These are phyloP conservation scores for Calidris pygmaea DNA, from an alignment of 2,113 vertebrate genomes.

Conservation along the genomic window DNA sequence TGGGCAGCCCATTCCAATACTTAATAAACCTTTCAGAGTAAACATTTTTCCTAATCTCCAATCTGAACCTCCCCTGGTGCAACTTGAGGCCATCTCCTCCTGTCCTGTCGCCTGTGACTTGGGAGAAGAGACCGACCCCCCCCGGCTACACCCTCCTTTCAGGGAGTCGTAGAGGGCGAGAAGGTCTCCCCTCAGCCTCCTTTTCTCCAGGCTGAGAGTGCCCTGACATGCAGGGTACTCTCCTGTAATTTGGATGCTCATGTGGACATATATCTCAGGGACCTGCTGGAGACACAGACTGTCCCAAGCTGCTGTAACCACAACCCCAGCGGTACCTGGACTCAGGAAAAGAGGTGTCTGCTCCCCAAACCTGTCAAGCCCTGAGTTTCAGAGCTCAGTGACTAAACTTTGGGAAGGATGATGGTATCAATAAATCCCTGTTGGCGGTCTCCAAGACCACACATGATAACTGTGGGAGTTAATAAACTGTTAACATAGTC, in stretches of 20 bases:
- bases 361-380: not conserved
- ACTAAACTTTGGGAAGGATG: not conserved
- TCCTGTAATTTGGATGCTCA: accelerated
- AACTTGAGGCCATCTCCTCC: no score
- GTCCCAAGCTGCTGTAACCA: not conserved
- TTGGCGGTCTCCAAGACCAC: not conserved
- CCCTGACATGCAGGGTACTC: not conserved
- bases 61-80: no score
- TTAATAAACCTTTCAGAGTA: no score
- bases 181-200: no score
- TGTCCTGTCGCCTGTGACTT: no score
- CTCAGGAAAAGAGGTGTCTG: not conserved
- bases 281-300: not conserved
- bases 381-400: not conserved
- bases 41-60: no score
- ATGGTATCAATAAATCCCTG: not conserved
- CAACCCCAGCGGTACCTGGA: not conserved
- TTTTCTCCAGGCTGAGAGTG: no score
- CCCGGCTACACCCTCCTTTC: no score
- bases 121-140: no score
- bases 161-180: no score
- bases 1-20: no score
- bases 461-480: not conserved
- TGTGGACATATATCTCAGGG: not conserved
- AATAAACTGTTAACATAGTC: not conserved